Percentiles rank a stretch among this genome's conserved stretches.
Conservation (phyloP, 2,888 invertebrate genomes). For the Tyria jacobaeae region DNA sequence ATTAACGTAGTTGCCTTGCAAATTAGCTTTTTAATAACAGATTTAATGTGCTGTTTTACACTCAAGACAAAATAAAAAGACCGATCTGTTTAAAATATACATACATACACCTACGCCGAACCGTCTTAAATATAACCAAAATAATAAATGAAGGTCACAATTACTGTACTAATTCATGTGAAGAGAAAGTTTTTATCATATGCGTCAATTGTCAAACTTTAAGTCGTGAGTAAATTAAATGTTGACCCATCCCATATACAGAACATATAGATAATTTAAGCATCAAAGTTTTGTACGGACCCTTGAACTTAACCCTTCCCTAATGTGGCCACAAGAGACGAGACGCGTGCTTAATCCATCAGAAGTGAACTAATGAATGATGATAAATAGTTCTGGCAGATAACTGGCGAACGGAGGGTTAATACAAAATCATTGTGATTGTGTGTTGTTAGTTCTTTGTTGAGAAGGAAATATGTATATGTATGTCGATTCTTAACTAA, state of each 20-base stretch:
- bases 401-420: constrained; percentile 33
- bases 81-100: no score
- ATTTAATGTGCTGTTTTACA: no score
- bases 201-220: constrained; percentile 5
- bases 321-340: constrained; percentile 74
- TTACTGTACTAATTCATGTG: no score
- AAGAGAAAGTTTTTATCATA: background rate
- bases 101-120: no score
- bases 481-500: background rate
- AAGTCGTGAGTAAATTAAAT: constrained; percentile 19
- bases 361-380: constrained; percentile 75
- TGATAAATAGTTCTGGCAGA: constrained; percentile 77
- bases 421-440: constrained; percentile 27
- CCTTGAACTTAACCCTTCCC: constrained; percentile 71
- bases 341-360: constrained; percentile 56
- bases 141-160: no score
- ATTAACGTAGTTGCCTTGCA: no score
- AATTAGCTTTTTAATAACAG: no score
- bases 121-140: no score
- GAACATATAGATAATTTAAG: constrained; percentile 43
- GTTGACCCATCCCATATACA: constrained; percentile 31
- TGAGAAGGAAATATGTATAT: background rate
- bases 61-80: no score
- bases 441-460: constrained; percentile 3
- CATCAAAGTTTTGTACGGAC: constrained; percentile 50